Base-by-base conservation (phyloP, 2,888 invertebrate genomes). In the Linyphia triangularis region DNA sequence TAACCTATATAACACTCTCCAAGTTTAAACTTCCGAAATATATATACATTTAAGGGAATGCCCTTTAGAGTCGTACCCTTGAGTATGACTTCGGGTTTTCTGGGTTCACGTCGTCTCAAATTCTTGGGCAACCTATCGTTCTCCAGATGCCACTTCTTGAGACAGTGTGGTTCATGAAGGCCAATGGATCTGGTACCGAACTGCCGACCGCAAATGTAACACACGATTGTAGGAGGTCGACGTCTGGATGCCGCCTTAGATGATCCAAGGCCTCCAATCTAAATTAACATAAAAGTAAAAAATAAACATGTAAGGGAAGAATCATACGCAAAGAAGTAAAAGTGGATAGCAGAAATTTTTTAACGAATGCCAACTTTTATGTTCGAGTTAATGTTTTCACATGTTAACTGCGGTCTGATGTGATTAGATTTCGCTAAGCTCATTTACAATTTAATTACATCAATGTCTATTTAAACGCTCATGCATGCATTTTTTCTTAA, bases 131-230 rank as follows among this genome's bases (percentile, higher is more conserved):
- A 92, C 90, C 94, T 93, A 51, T 94, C 93, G 91, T 95, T 95
- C 91, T 95, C 94, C 1, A 92, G 91, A 40, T 94, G 93, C 95
- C 95, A 95, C 57, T 65, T 90, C 90, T 91, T 90, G 10, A 90
- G 85, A 92, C 95, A 95, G 91, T 95, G 95, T 0, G 95, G 95
- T 91, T 95, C 95, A 91, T 95, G 95, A 89, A 95, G 94, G 10
- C 94, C 93, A 90, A 95, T 94, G 28, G 95, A 95, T 65, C 94
- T 94, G 2, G 94, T 94, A 2, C 95, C 95, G 92, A 95, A 95
- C 91, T 95, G 95, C 75, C 95, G 93, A 4, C 95, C 95, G 92
- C 95, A 95, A 73, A 95, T 93, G 91, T 95, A 95, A 91, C 95
- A 89, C n/a, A 85, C 61, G 4, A 85, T 65, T 6, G 79, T 78